Base-by-base conservation (phyloP, 2,797 vertebrate species). In the Pelobates cultripes region DNA sequence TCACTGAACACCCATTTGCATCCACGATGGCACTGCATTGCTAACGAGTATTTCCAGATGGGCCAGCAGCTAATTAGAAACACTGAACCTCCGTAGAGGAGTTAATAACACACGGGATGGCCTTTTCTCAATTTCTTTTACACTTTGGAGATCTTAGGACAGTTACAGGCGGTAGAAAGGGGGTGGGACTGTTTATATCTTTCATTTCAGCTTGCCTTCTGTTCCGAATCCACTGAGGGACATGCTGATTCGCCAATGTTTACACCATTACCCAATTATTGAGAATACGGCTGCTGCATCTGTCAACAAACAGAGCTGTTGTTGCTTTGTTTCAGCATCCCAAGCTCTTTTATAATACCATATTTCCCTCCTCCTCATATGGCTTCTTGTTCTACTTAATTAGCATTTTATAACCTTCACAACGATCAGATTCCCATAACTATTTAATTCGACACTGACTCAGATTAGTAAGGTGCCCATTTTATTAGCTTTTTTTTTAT, bases 291-390 rank as follows among this genome's bases (percentile, higher is more conserved):
- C 88, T 92, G 94, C 94, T 95, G 92, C 97, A 97, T 98, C 96
- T 98, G 97, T 98, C 96, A 99, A 98, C 95, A 98, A 98, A 98
- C 96, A 97, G 97, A 98, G 95, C 96, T 98, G 95, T 95, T 96
- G 95, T 95, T 96, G 90, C 95, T 92, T 96, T 91, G 89, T 90
- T 92, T 94, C 93, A 88, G 92, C 88, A 91, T 84, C 72, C 83
- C 91, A 5, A 10, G 47, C 5, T 51, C 90, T 60, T 41, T 61
- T 66, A 15, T 57, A 51, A 12, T 57, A 4, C 55, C 55, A 12
- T 57, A 12, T 57, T 15, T 89, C 92, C 93, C 92, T 92, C 92
- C 90, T 92, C 89, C 86, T 92, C 93, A 91, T 93, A 92, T 93
- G 92, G 91, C 89, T 91, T 81, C 89, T 90, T 90, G 91, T 92